A percentile compares a stretch with the other conserved stretches of the same genome.
Conservation (phyloP, 2,797 vertebrate species). For the Lagodon rhomboides region DNA sequence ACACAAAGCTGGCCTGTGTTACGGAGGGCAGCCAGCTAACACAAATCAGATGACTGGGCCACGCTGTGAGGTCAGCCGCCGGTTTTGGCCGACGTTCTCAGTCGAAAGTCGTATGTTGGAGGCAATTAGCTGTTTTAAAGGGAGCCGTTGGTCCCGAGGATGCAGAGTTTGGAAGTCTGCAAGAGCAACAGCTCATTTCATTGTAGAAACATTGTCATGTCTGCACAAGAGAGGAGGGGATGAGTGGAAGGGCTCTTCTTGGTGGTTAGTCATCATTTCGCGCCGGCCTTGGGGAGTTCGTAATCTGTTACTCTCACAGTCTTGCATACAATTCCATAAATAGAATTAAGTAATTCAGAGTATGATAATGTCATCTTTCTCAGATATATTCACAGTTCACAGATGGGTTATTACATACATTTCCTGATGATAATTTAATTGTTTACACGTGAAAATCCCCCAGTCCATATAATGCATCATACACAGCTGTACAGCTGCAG, state of each 20-base stretch:
- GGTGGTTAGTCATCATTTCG: slow-evolving; percentile 16
- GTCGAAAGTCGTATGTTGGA: slow-evolving; percentile 39
- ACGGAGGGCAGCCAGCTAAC: slow-evolving; percentile 76
- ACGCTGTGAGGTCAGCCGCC: slow-evolving; percentile 71
- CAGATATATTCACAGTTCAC: background rate
- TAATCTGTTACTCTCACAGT: background rate
- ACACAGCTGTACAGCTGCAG: background rate
- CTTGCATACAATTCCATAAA: background rate
- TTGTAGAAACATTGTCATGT: background rate
- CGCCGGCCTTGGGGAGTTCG: slow-evolving; percentile 13
- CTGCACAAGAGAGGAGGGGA: background rate
- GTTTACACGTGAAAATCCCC: background rate
- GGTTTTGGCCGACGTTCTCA: slow-evolving; percentile 49
- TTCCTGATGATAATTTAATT: background rate
- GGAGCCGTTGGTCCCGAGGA: slow-evolving; percentile 25
- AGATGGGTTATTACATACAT: background rate
- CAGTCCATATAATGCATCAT: slow-evolving; percentile 1
- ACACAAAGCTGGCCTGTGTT: slow-evolving; percentile 72
- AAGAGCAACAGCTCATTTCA: slow-evolving; percentile 51
- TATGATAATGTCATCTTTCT: background rate
- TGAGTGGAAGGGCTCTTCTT: background rate
- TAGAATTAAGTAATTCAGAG: background rate
- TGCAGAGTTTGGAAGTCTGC: slow-evolving; percentile 22
- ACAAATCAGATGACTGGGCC: slow-evolving; percentile 78
- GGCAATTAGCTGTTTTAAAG: slow-evolving; percentile 49